Evolutionary conservation across 2,113 vertebrate species (phyloP).

Genomic region (Carlito syrichta): DNA sequence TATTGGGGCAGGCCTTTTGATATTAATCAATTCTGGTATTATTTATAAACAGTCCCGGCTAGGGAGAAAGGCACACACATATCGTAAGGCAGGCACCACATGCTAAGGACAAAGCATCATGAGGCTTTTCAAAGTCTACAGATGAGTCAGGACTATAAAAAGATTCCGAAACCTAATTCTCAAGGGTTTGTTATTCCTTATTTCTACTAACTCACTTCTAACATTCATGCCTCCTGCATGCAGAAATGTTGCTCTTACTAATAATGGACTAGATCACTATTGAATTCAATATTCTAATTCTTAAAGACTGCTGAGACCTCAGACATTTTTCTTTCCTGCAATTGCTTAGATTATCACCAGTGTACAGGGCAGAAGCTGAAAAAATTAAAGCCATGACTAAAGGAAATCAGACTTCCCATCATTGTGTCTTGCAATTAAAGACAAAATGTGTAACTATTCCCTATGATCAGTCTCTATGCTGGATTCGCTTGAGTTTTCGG

Average conservation of each 20-base stretch:
- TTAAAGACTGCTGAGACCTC: background rate
- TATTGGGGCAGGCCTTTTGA: slow-evolving; percentile 61
- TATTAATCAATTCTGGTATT: slow-evolving; percentile 57
- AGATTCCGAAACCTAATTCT: slow-evolving; percentile 37
- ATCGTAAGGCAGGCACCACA: slow-evolving; percentile 25
- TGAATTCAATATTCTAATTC: slow-evolving; percentile 33
- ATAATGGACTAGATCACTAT: background rate
- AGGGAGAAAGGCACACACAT: slow-evolving; percentile 7
- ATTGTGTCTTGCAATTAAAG: background rate
- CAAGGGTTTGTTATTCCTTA: background rate
- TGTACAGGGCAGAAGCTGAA: background rate
- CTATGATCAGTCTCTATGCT: background rate
- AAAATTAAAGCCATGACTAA: background rate
- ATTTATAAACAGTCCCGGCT: slow-evolving; percentile 44
- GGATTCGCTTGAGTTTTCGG: background rate
- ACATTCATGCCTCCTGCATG: background rate
- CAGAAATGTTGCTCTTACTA: slow-evolving; percentile 18
- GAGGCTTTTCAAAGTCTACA: slow-evolving; percentile 56
- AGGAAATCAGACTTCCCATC: background rate
- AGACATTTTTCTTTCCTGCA: background rate
- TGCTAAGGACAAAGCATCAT: slow-evolving; percentile 40
- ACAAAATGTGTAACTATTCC: background rate
- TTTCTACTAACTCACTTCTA: background rate
- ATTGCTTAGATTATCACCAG: background rate
- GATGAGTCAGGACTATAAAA: slow-evolving; percentile 36